phyloP scores from a whole-genome alignment of 2,113 vertebrate genomes.

The Ammodytes marinus region DNA sequence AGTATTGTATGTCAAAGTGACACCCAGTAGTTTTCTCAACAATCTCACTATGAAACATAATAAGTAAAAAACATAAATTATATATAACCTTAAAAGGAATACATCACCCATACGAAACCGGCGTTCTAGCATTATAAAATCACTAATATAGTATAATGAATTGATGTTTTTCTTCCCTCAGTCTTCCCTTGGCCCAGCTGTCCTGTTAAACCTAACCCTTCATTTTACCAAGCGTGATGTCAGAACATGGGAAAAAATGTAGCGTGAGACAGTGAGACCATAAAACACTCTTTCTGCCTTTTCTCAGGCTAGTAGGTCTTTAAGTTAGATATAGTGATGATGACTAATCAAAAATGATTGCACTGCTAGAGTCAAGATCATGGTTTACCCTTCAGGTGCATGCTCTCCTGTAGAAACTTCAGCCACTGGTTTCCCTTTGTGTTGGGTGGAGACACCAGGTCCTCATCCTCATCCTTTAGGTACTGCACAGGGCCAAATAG shows the following conservation, averaged over 20 bases:
- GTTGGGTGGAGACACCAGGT: conserved; percentile 95
- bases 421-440: conserved; percentile 98
- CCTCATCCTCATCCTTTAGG: conserved; percentile 98
- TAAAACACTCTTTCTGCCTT: too few species aligned
- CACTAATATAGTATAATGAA: background rate
- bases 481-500: conserved; percentile 84
- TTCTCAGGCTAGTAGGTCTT: too few species aligned
- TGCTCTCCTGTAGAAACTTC: conserved; percentile 92
- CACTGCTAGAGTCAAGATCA: background rate
- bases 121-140: background rate
- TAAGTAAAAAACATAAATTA: background rate
- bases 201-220: too few species aligned
- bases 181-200: too few species aligned
- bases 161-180: too few species aligned
- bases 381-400: conserved; percentile 90
- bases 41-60: background rate
- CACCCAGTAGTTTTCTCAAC: background rate
- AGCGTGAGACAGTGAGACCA: too few species aligned
- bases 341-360: too few species aligned
- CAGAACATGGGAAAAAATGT: too few species aligned
- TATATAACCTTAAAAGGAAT: too few species aligned
- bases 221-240: too few species aligned
- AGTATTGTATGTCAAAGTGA: background rate
- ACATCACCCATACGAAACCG: too few species aligned
- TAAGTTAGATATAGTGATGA: too few species aligned